Evolutionary conservation across 2,113 vertebrate genomes (phyloP).

Genomic region (Arenaria interpres): DNA sequence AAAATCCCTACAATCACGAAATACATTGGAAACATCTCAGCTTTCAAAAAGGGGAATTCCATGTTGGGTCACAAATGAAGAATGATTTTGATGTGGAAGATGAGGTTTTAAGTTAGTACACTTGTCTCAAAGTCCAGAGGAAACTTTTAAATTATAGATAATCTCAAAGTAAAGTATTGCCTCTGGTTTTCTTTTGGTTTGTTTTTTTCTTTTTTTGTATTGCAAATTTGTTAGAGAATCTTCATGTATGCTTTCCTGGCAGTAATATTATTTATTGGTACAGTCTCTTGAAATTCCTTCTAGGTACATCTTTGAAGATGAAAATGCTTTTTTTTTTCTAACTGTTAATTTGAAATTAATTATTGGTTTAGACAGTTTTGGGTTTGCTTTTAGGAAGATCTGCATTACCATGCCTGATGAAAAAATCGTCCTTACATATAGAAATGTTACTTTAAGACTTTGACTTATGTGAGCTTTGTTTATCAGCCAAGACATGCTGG

Average conservation of each 20-base stretch:
- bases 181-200: neutral
- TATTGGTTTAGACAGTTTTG: neutral
- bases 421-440: neutral
- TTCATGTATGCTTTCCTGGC: neutral
- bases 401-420: neutral
- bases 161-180: neutral
- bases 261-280: neutral
- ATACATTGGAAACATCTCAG: neutral
- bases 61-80: neutral
- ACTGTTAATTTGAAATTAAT: neutral
- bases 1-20: neutral
- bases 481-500: neutral
- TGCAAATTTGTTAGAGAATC: neutral
- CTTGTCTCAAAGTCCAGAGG: neutral
- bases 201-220: neutral
- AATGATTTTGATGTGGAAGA: neutral
- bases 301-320: neutral
- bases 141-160: neutral
- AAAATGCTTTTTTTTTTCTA: neutral
- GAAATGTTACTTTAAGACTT: conserved; percentile 7
- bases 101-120: neutral
- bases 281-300: neutral
- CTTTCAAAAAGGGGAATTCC: conserved; percentile 3
- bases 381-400: neutral
- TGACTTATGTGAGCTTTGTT: neutral